Evolutionary conservation across 1,140 invertebrate species (phyloP).

Genomic region (Drosophila prosaltans): DNA sequence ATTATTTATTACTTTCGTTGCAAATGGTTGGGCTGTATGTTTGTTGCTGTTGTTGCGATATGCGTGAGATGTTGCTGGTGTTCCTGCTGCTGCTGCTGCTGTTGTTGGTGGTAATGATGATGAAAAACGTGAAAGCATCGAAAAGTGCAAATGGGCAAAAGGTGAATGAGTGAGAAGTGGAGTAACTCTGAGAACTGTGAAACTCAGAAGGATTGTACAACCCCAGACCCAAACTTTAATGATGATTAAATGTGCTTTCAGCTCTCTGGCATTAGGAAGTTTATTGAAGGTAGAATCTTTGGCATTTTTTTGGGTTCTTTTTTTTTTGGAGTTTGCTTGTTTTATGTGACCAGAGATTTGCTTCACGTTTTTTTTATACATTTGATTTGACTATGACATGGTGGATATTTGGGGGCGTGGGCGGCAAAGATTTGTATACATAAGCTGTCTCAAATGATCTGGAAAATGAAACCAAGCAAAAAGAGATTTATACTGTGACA

Average conservation of each 20-base stretch:
- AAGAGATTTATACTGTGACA: constrained; percentile 33
- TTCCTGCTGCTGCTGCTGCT: constrained; percentile 23
- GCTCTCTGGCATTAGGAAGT: constrained; percentile 38
- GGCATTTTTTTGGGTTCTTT: constrained; percentile 59
- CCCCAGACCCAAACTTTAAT: constrained; percentile 60
- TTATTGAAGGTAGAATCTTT: constrained; percentile 28
- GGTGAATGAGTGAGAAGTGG: constrained; percentile 24
- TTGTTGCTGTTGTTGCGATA: constrained; percentile 1
- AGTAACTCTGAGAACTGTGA: constrained; percentile 14
- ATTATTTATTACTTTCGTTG: constrained; percentile 76
- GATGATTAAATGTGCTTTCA: constrained; percentile 72
- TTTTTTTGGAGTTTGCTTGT: constrained; percentile 19
- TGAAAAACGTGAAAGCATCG: constrained; percentile 82
- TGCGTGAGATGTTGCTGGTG: constrained; percentile 14
- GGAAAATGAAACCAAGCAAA: constrained; percentile 64
- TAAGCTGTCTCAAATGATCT: constrained; percentile 59
- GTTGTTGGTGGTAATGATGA: constrained; percentile 71
- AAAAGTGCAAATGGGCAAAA: constrained; percentile 76
- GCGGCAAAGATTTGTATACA: constrained; percentile 26
- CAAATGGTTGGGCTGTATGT: constrained; percentile 39
- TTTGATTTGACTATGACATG: constrained; percentile 61
- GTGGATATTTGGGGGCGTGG: background rate
- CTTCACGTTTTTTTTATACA: constrained; percentile 25
- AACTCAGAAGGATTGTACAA: constrained; percentile 65
- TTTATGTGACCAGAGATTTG: constrained; percentile 5